phyloP scores from a whole-genome alignment of 2,113 vertebrate genomes.

The Nyctibius bracteatus region DNA sequence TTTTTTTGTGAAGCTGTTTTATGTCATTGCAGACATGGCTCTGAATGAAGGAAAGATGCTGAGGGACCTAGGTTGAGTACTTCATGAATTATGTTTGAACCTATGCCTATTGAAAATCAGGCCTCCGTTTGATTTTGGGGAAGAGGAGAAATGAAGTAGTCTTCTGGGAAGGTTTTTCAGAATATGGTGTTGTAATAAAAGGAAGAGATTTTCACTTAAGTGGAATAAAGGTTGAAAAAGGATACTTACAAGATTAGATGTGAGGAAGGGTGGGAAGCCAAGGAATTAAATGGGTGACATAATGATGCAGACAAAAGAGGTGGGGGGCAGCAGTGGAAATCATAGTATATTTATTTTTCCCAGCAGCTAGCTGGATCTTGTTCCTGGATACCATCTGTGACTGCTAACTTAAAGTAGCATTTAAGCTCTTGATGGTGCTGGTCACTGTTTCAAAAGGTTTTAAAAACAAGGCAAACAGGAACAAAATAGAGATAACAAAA shows the following conservation, averaged over 20 bases:
- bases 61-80: neutral
- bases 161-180: neutral
- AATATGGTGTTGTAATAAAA: neutral
- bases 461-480: neutral
- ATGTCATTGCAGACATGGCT: neutral
- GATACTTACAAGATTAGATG: neutral
- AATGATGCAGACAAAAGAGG: neutral
- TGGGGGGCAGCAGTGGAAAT: neutral
- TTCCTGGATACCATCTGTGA: neutral
- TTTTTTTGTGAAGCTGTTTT: neutral
- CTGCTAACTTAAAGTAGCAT: neutral
- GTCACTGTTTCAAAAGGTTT: neutral
- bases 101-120: neutral
- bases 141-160: neutral
- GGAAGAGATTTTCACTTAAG: neutral
- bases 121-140: neutral
- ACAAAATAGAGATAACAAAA: neutral
- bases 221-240: neutral
- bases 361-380: neutral
- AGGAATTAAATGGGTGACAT: neutral
- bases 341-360: neutral
- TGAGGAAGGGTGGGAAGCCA: neutral
- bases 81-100: neutral
- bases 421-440: neutral
- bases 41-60: neutral